Evolutionary conservation across 2,888 invertebrate species (phyloP).

Genomic region (Eristalinus aeneus): DNA sequence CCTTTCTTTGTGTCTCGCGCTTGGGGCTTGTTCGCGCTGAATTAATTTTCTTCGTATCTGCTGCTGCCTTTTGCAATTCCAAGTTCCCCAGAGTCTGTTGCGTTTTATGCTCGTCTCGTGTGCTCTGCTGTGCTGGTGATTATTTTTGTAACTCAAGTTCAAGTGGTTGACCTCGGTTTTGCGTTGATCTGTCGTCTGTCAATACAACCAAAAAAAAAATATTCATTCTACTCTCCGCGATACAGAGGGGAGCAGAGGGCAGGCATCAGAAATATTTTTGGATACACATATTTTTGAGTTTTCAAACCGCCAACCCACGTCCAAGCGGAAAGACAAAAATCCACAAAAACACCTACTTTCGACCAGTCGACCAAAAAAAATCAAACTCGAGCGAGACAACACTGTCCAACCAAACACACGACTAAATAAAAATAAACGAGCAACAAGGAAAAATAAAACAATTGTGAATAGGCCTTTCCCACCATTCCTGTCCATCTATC

Average conservation of each 20-base stretch:
- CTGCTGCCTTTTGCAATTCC: neutral
- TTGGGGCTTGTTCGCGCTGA: constrained; percentile 31
- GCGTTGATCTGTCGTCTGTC: constrained; percentile 7
- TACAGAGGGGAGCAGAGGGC: constrained; percentile 7
- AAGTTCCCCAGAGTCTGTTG: neutral
- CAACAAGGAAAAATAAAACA: too few species aligned
- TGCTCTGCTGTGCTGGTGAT: constrained; percentile 31
- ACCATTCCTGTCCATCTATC: too few species aligned
- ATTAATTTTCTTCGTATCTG: constrained; percentile 53
- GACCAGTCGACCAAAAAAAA: neutral
- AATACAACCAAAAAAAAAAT: neutral
- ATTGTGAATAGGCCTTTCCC: too few species aligned
- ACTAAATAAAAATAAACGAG: neutral
- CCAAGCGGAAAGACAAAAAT: neutral
- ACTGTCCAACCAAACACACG: too few species aligned
- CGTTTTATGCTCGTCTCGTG: neutral
- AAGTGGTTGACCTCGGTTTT: constrained; percentile 72
- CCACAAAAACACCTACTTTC: neutral
- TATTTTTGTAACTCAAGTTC: constrained; percentile 73
- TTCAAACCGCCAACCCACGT: neutral
- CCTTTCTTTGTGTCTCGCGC: neutral
- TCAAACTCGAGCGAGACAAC: neutral
- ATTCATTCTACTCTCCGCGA: constrained; percentile 31
- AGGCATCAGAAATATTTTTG: neutral
- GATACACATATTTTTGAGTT: neutral